phyloP scores from a whole-genome alignment of 2,888 invertebrate genomes.

The Syritta pipiens region DNA sequence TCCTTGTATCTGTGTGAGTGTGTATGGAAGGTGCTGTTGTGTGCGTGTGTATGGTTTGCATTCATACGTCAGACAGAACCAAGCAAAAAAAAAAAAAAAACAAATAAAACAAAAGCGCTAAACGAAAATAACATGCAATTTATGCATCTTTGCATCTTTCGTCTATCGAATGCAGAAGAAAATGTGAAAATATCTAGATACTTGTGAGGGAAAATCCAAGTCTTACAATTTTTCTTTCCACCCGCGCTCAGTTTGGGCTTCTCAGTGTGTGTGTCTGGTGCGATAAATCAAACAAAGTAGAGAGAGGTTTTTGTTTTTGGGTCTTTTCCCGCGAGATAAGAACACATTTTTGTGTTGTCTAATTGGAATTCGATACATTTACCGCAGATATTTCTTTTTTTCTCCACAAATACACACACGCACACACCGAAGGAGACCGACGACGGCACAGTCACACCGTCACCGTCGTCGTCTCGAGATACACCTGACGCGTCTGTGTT shows the following conservation, averaged over 20 bases:
- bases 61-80: conserved; percentile 62
- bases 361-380: conserved; percentile 58
- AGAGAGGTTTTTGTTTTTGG: not conserved
- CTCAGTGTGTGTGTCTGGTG: not conserved
- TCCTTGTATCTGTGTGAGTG: conserved; percentile 16
- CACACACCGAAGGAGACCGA: not conserved
- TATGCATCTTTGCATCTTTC: not conserved
- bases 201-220: no score
- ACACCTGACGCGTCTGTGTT: conserved; percentile 6
- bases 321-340: conserved; percentile 43
- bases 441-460: no score
- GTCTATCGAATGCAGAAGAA: no score
- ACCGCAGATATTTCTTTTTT: conserved; percentile 9
- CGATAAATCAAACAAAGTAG: conserved; percentile 9
- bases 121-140: conserved; percentile 40
- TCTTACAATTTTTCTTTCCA: no score
- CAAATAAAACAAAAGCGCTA: conserved; percentile 33
- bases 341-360: conserved; percentile 39
- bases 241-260: not conserved
- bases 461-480: no score
- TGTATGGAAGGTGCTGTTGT: not conserved
- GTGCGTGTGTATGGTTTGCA: conserved; percentile 6
- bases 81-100: conserved; percentile 54
- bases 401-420: conserved; percentile 35
- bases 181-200: conserved; percentile 1